Conservation (phyloP, 2,888 invertebrate genomes). For the Neoascia interrupta region DNA sequence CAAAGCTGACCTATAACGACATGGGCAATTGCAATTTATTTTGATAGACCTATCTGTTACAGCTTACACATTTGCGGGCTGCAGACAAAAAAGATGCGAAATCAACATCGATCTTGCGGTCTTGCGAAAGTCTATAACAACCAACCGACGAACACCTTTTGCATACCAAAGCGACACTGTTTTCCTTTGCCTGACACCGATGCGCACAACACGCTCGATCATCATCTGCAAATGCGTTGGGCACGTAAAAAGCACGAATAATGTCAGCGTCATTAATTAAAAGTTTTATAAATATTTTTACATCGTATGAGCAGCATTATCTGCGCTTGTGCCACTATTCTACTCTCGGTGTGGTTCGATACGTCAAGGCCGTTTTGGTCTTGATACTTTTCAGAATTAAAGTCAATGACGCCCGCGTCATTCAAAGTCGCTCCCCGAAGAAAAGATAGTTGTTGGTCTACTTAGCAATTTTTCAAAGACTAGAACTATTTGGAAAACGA, state of each 20-base stretch:
- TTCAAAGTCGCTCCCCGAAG: background rate
- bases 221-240: background rate
- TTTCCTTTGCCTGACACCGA: background rate
- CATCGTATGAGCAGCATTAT: too few relatives aligned
- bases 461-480: too few relatives aligned
- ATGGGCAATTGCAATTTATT: too few relatives aligned
- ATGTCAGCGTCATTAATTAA: too few relatives aligned
- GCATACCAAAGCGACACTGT: too few relatives aligned
- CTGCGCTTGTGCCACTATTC: background rate
- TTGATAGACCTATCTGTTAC: too few relatives aligned
- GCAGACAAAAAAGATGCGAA: too few relatives aligned
- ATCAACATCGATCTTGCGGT: background rate
- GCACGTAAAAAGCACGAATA: too few relatives aligned
- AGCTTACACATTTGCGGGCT: too few relatives aligned
- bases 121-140: conserved; percentile 5
- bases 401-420: conserved; percentile 30
- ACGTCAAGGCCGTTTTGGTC: conserved; percentile 17
- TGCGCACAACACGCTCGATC: background rate
- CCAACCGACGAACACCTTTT: conserved; percentile 1
- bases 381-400: conserved; percentile 19
- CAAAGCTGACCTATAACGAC: too few relatives aligned
- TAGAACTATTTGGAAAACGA: too few relatives aligned
- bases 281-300: too few relatives aligned
- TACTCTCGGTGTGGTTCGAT: background rate
- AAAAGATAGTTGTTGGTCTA: conserved; percentile 1